Evolutionary conservation across 2,797 vertebrate genomes (phyloP), one percentile per base, ranked within the genome.

Genomic region (Lepidocolaptes lacrymiger): DNA sequence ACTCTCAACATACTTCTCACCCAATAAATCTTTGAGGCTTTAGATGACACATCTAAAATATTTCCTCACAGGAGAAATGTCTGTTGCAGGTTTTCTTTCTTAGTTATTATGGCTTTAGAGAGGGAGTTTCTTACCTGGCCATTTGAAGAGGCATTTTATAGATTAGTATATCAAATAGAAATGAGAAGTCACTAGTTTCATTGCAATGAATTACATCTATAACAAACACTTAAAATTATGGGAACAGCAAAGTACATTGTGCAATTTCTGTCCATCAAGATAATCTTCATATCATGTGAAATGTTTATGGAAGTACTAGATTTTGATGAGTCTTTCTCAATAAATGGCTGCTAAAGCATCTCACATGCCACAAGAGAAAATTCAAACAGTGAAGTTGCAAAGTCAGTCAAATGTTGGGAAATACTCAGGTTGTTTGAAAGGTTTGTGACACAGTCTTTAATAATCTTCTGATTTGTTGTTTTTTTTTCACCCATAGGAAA

Each of bases 1-100:
- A 91, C 59, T 92, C 72, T 93, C 80, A 89, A 69, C n/a, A 24
- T 87, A 85, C 71, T 96, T 95, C 93, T 97, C 93, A 96, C 85
- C 54, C 79, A 92, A 88, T 96, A 96, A 92, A 94, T 95, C 75
- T 94, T 80, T 41, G 24, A 89, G 78, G 85, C 59, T 89, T 96
- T 64, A 94, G 79, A 73, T 89, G 89, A 73, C 85, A 93, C 36
- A 59, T 94, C 49, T 74, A 8, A 91, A 95, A 93, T 87, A 88
- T 84, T 95, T 92, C 77, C 85, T 59, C 63, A 84, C 49, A 87
- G 80, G 20, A 95, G 41, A 79, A 89, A 90, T 84, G 74, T 85
- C 75, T 79, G 76, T 80, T 92, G 74, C 85, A 89, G 61, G 58
- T 83, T 86, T 93, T 87, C 54, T 74, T 88, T 79, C 67, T 54